Evolutionary conservation across 2,113 vertebrate species (phyloP).

Genomic region (Pachypanchax playfairii): DNA sequence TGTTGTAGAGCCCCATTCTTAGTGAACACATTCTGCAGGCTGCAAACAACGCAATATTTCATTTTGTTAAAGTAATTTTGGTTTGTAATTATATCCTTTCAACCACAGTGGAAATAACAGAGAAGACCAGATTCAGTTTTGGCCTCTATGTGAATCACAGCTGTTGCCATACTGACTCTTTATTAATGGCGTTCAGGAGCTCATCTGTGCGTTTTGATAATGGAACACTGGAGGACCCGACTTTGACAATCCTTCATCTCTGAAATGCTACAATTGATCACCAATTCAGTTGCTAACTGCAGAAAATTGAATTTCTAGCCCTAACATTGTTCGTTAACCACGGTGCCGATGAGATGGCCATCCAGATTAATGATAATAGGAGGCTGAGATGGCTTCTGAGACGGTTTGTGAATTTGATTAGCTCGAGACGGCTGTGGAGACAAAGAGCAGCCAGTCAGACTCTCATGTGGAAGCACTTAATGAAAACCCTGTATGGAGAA

Average conservation of each 20-base stretch:
- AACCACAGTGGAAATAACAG: slow-evolving; percentile 29
- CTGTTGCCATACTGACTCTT: slow-evolving; percentile 45
- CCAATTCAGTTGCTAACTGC: slow-evolving; percentile 81
- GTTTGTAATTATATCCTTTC: slow-evolving; percentile 28
- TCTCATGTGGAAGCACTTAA: slow-evolving; percentile 80
- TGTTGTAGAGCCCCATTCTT: background rate
- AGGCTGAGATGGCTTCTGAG: slow-evolving; percentile 78
- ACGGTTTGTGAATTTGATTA: slow-evolving; percentile 82
- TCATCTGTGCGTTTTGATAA: slow-evolving; percentile 75
- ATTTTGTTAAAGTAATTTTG: slow-evolving; percentile 35
- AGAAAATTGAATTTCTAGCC: slow-evolving; percentile 83
- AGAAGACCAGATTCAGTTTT: slow-evolving; percentile 27
- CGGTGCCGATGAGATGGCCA: slow-evolving; percentile 81
- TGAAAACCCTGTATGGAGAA: slow-evolving; percentile 76
- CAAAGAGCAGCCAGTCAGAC: slow-evolving; percentile 74
- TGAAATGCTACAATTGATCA: slow-evolving; percentile 78
- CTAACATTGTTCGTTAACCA: slow-evolving; percentile 85
- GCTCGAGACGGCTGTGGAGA: slow-evolving; percentile 76
- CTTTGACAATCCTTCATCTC: slow-evolving; percentile 78
- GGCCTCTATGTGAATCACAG: slow-evolving; percentile 47
- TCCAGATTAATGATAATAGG: slow-evolving; percentile 84
- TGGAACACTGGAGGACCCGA: slow-evolving; percentile 71
- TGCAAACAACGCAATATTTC: slow-evolving; percentile 26
- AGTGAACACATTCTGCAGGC: slow-evolving; percentile 3
- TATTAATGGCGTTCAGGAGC: slow-evolving; percentile 78